These are phyloP conservation scores for Melanotaenia maccullochi DNA, from an alignment of 2,797 vertebrate species.

Conservation along the genomic window DNA sequence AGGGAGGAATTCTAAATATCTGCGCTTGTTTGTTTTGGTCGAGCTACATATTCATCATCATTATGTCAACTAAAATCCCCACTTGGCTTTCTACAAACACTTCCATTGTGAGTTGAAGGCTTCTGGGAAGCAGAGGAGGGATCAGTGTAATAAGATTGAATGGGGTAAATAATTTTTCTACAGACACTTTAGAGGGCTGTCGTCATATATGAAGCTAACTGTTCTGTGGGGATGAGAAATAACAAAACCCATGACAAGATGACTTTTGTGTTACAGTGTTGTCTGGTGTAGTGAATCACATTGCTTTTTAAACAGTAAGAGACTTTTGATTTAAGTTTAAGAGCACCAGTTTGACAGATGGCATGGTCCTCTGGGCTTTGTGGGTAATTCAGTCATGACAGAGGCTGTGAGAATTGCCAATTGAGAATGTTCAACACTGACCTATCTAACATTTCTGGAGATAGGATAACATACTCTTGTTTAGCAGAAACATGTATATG, in stretches of 20 bases:
- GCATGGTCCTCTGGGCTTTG: constrained; percentile 55
- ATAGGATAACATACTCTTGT: constrained; percentile 16
- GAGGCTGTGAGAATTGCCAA: constrained; percentile 53
- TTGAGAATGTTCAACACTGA: constrained; percentile 50
- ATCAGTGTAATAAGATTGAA: constrained; percentile 66
- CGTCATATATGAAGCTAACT: constrained; percentile 62
- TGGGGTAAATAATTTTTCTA: constrained; percentile 62
- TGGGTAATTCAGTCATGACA: constrained; percentile 55
- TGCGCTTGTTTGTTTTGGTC: constrained; percentile 60
- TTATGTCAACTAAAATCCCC: constrained; percentile 59
- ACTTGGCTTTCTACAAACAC: constrained; percentile 53
- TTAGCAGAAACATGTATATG: constrained; percentile 8
- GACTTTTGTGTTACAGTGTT: constrained; percentile 51
- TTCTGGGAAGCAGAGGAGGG: constrained; percentile 27
- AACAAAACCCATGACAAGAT: constrained; percentile 39
- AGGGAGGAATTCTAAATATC: constrained; percentile 62
- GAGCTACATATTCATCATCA: constrained; percentile 62
- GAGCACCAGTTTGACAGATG: constrained; percentile 55
- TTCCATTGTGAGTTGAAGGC: constrained; percentile 54
- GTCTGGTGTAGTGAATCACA: constrained; percentile 40
- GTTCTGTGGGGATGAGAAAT: constrained; percentile 41
- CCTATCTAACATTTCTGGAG: constrained; percentile 39
- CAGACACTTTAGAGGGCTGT: constrained; percentile 57
- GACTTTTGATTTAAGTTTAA: constrained; percentile 65
- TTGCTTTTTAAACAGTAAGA: constrained; percentile 45